Evolutionary conservation across 2,113 vertebrate genomes (phyloP).

Genomic region (Chloropsis cyanopogon): DNA sequence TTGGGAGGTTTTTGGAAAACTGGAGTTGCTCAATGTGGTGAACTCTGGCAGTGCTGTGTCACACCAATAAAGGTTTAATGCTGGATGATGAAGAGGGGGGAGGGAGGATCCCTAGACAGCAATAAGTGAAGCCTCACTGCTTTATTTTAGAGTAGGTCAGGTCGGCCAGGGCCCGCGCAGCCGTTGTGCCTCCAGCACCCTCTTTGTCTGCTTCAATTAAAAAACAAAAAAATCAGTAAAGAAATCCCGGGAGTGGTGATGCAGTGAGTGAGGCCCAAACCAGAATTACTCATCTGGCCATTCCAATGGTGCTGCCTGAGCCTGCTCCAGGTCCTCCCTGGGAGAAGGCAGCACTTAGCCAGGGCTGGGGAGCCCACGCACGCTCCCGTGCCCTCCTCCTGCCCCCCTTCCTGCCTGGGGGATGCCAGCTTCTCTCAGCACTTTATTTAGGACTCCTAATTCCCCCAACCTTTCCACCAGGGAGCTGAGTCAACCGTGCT

Average conservation of each 20-base stretch:
- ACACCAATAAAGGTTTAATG: neutral
- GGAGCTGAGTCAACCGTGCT: neutral
- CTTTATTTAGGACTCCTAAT: neutral
- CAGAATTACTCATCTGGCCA: neutral
- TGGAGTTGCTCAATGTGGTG: neutral
- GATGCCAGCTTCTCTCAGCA: neutral
- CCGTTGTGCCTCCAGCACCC: neutral
- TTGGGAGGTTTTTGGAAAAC: neutral
- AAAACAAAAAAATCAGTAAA: neutral
- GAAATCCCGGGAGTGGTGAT: neutral
- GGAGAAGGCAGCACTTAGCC: neutral
- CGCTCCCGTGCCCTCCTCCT: neutral
- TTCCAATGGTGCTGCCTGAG: neutral
- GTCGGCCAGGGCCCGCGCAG: fast-evolving
- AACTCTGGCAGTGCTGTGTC: neutral
- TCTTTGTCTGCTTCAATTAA: neutral
- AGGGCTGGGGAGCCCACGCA: neutral
- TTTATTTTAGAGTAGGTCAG: neutral
- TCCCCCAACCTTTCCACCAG: neutral
- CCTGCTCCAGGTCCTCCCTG: neutral
- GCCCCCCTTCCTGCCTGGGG: neutral
- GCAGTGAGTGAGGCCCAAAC: neutral
- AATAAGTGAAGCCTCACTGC: neutral
- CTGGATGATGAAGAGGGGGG: neutral
- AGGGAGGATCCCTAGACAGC: neutral